Evolutionary conservation across 2,888 invertebrate species (phyloP).

Genomic region (Corbicula japonica): DNA sequence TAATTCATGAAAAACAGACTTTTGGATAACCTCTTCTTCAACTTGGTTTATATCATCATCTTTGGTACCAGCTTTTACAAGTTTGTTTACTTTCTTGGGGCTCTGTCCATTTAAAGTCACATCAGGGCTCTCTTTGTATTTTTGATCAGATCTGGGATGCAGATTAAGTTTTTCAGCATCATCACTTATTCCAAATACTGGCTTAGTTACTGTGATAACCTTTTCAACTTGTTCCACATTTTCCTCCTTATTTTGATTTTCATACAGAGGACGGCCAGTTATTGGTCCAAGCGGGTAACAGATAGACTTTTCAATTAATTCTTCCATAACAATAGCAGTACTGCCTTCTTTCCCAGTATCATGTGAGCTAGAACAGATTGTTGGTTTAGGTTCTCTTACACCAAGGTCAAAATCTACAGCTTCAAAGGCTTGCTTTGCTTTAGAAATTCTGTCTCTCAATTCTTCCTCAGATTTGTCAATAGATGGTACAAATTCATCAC

Average conservation of each 20-base stretch:
- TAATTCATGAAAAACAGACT: slow-evolving; percentile 11
- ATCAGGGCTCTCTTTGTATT: too few species aligned
- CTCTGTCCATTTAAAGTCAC: too few species aligned
- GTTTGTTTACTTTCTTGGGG: too few species aligned
- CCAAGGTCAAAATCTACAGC: too few species aligned
- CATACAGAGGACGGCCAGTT: background rate
- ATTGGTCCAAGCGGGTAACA: slow-evolving; percentile 49
- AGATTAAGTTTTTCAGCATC: too few species aligned
- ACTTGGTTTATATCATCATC: slow-evolving; percentile 3
- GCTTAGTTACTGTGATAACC: background rate
- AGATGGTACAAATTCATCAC: background rate
- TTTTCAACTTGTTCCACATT: slow-evolving; percentile 1
- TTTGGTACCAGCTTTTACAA: too few species aligned
- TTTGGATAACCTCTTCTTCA: slow-evolving; percentile 14
- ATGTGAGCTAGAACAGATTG: too few species aligned
- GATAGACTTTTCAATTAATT: slow-evolving; percentile 48
- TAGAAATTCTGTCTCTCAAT: background rate
- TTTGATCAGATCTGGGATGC: too few species aligned
- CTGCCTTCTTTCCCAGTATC: background rate
- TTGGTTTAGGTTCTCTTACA: too few species aligned
- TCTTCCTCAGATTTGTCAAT: background rate
- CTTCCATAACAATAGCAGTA: slow-evolving; percentile 27
- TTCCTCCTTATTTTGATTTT: background rate
- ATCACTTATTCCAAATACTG: too few species aligned
- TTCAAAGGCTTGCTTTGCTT: background rate